Conservation (phyloP, 2,797 vertebrate genomes). For the Micrastur ruficollis region DNA sequence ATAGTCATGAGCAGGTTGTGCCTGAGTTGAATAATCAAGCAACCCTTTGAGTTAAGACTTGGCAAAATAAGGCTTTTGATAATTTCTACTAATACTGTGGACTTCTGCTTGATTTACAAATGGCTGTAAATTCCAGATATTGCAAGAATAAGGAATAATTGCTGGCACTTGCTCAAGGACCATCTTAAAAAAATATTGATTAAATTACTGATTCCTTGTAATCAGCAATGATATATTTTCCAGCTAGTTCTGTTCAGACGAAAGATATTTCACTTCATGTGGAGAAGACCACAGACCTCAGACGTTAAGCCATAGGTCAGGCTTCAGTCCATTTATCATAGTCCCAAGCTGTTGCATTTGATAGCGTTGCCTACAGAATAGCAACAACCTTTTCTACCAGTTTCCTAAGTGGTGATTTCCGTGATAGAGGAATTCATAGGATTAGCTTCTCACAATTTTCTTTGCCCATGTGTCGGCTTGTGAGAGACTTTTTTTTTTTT, state of each 20-base stretch:
- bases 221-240: not conserved
- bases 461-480: not conserved
- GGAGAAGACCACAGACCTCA: not conserved
- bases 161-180: not conserved
- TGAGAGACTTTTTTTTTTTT: not conserved
- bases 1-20: not conserved
- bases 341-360: not conserved
- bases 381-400: not conserved
- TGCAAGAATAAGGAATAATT: not conserved
- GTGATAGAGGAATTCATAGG: not conserved
- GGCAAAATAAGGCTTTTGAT: not conserved
- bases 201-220: not conserved
- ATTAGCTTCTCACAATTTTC: not conserved
- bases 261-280: rapidly evolving
- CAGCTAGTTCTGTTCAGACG: not conserved
- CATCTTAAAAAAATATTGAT: not conserved
- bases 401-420: not conserved
- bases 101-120: not conserved
- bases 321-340: not conserved
- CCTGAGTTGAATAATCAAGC: not conserved
- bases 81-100: not conserved
- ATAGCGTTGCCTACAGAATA: not conserved
- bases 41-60: not conserved
- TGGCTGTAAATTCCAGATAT: not conserved
- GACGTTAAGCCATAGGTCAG: not conserved